phyloP scores from a whole-genome alignment of 2,888 invertebrate species.

The Nemotelus pantherinus region DNA sequence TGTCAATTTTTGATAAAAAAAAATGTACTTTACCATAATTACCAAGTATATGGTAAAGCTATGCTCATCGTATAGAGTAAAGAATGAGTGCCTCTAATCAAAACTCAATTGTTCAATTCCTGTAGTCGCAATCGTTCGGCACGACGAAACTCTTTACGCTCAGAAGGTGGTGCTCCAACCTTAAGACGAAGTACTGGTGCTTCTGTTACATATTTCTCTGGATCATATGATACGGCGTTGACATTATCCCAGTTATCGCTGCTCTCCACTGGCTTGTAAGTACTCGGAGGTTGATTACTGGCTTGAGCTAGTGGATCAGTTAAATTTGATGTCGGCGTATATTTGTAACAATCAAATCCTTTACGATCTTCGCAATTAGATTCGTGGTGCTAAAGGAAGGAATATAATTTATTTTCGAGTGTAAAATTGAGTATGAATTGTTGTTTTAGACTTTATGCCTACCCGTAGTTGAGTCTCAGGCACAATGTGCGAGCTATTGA shows the following conservation, averaged over 20 bases:
- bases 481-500: slow-evolving; percentile 32
- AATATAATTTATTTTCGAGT: neutral
- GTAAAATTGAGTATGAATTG: neutral
- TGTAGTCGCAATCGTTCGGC: slow-evolving; percentile 14
- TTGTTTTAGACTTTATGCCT: neutral
- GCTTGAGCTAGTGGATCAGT: neutral
- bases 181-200: neutral
- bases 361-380: slow-evolving; percentile 12
- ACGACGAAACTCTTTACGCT: slow-evolving; percentile 27
- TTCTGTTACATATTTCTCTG: slow-evolving; percentile 28
- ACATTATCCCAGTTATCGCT: slow-evolving; percentile 24
- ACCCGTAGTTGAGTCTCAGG: slow-evolving; percentile 22
- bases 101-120: slow-evolving; percentile 14
- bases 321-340: slow-evolving; percentile 1
- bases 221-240: slow-evolving; percentile 13
- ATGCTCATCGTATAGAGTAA: no score
- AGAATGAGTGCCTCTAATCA: no score
- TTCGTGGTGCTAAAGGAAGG: slow-evolving; percentile 21
- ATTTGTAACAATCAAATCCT: slow-evolving; percentile 13
- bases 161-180: slow-evolving; percentile 31
- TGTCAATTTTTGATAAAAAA: no score
- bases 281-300: slow-evolving; percentile 6
- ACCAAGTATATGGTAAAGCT: no score
- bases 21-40: no score
- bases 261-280: slow-evolving; percentile 5